Evolutionary conservation across 1,140 invertebrate species (phyloP).

Genomic region (Phymastichus coffea): DNA sequence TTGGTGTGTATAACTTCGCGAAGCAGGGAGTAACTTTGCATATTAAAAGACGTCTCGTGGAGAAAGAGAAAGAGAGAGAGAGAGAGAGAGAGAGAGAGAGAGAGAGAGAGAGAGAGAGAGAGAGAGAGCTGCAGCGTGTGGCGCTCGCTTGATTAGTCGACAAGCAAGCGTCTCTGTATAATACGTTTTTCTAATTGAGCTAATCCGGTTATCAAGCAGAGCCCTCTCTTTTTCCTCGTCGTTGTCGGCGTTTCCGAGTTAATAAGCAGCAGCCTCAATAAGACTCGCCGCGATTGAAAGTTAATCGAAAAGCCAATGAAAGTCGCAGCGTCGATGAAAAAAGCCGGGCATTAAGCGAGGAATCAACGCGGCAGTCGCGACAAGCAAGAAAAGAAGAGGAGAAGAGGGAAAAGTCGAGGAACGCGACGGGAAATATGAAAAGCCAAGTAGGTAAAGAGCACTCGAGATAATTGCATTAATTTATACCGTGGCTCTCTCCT

Average conservation of each 20-base stretch:
- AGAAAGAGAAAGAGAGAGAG: no score
- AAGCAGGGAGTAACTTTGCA: slow-evolving; percentile 42
- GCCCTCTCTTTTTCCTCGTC: no score
- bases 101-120: no score
- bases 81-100: no score
- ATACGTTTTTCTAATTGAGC: slow-evolving; percentile 35
- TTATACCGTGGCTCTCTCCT: slow-evolving; percentile 42
- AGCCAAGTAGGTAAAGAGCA: slow-evolving; percentile 5
- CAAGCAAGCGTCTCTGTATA: slow-evolving; percentile 18
- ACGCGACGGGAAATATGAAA: slow-evolving; percentile 14
- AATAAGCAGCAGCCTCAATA: slow-evolving; percentile 27
- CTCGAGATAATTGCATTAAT: slow-evolving; percentile 46
- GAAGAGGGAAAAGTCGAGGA: slow-evolving; percentile 1
- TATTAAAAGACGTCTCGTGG: slow-evolving; percentile 50
- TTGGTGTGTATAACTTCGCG: no score
- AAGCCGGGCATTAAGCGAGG: neutral
- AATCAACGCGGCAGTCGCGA: neutral
- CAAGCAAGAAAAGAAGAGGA: slow-evolving; percentile 6
- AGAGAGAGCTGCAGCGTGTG: slow-evolving; percentile 23
- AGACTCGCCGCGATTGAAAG: slow-evolving; percentile 35
- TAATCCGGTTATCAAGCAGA: slow-evolving; percentile 20
- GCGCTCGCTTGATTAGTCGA: slow-evolving; percentile 21
- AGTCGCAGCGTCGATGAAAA: neutral
- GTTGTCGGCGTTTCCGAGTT: no score
- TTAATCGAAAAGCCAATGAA: slow-evolving; percentile 30